Evolutionary conservation across 2,113 vertebrate genomes (phyloP), one percentile per base, ranked within the genome.

Genomic region (Spea multiplicata): DNA sequence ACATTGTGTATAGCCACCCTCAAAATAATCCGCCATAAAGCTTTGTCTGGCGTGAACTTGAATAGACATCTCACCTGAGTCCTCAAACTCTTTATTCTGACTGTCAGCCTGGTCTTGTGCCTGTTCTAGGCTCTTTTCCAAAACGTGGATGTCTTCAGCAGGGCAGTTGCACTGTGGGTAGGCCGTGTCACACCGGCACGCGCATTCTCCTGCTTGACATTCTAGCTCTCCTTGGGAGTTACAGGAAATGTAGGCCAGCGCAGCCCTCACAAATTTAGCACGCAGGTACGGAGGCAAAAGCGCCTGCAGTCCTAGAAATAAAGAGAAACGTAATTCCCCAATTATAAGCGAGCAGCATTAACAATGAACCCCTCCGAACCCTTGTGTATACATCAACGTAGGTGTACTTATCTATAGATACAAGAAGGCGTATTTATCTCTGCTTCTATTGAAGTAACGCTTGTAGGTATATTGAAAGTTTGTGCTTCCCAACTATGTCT

Each of bases 101-200:
- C 77, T 91, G 70, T 87, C 89, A 94, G 96, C 97, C 82, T 92
- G 86, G 0, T 91, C 88, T 77, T 91, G 94, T 81, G 94, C 92
- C 87, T 97, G 96, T 65, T 88, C 87, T 83, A 99, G 87, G 87
- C 93, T 95, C 70, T 91, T 93, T 84, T 99, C 96, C 94, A 98
- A 93, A 3, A 94, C 93, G 83, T 94, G 95, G 88, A 99, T 87
- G 83, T 99, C 97, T 0, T 94, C 86, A 1, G 95, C 94, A 0
- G 97, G 97, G 85, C 97, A 99, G 90, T 98, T 98, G 89, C 97
- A 99, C 64, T 93, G 92, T 13, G 95, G 95, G 84, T 95, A 97
- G 64, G 91, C 82, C 0, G 93, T 68, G 13, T 93, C 91, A 86
- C 97, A 99, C 46, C 86, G 91, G 87, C 97, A 99, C 96, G 90